phyloP scores from a whole-genome alignment of 1,140 invertebrate species.

The Trachymyrmex cornetzi region DNA sequence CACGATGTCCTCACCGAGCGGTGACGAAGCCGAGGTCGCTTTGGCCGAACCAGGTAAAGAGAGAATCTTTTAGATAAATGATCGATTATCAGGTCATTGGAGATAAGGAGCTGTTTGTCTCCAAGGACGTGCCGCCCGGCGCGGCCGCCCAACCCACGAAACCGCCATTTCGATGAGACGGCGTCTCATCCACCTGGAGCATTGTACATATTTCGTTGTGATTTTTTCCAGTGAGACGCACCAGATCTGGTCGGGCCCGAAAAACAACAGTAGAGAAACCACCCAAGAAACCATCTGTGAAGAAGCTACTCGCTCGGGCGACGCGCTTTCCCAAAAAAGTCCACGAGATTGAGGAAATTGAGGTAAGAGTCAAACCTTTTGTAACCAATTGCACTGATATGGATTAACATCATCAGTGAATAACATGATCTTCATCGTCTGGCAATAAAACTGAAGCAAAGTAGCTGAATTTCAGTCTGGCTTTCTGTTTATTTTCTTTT shows the following conservation, averaged over 20 bases:
- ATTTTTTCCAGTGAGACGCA: constrained; percentile 76
- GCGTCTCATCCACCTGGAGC: constrained; percentile 69
- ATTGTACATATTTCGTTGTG: constrained; percentile 63
- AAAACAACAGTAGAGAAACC: constrained; percentile 75
- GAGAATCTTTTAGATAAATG: neutral
- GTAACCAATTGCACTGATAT: neutral
- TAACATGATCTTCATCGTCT: constrained; percentile 12
- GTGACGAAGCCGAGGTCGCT: constrained; percentile 81
- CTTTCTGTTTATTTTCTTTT: constrained; percentile 3
- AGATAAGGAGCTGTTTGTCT: neutral
- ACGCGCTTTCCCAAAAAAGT: constrained; percentile 74
- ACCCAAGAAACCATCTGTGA: constrained; percentile 80
- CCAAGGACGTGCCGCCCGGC: constrained; percentile 43
- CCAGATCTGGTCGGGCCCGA: constrained; percentile 79
- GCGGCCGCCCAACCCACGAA: constrained; percentile 40
- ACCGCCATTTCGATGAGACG: constrained; percentile 79
- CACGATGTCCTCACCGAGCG: constrained; percentile 81
- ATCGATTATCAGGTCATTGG: neutral
- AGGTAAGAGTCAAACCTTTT: constrained; percentile 34
- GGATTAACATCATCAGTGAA: neutral
- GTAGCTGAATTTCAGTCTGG: neutral
- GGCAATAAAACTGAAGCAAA: neutral
- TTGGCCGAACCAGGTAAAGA: constrained; percentile 80
- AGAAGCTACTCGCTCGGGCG: constrained; percentile 71
- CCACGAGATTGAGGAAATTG: constrained; percentile 76